A percentile compares a stretch with the other conserved stretches of the same genome.
phyloP scores from a whole-genome alignment of 2,113 vertebrate genomes.

The Microtus oregoni region DNA sequence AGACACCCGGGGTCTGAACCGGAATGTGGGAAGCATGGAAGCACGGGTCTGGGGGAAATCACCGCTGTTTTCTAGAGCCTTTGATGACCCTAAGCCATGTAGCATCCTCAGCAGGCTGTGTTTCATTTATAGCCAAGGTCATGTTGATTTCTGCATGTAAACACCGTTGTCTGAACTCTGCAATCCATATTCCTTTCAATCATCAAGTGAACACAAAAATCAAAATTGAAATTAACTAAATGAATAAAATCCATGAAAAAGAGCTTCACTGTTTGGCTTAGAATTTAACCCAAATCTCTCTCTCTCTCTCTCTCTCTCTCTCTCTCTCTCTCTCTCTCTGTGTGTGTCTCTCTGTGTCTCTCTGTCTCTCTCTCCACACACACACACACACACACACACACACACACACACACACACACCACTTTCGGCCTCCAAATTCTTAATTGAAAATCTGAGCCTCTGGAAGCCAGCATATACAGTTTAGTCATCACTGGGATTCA shows the following conservation, averaged over 20 bases:
- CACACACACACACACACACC: neutral
- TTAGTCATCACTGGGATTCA: conserved; percentile 77
- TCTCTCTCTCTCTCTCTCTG: neutral
- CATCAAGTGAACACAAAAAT: conserved; percentile 77
- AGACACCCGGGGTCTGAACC: neutral
- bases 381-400: neutral
- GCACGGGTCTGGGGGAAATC: neutral
- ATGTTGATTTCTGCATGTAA: conserved; percentile 56
- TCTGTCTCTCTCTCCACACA: neutral
- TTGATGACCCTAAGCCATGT: neutral
- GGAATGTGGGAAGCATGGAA: neutral
- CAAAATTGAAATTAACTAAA: conserved; percentile 81
- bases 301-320: conserved; percentile 11
- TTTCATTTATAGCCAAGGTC: conserved; percentile 69
- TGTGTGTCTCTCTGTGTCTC: no score
- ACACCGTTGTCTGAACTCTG: conserved; percentile 54
- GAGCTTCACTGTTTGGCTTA: conserved; percentile 86
- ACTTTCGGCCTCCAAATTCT: conserved; percentile 60
- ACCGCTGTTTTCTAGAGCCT: neutral
- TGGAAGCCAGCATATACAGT: conserved; percentile 86
- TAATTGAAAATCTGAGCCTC: conserved; percentile 88
- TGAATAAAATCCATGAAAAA: conserved; percentile 83
- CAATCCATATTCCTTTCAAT: conserved; percentile 49
- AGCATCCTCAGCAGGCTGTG: conserved; percentile 36
- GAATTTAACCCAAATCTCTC: conserved; percentile 74